Conservation (phyloP, 2,797 vertebrate genomes). For the Acrossocheilus wenchowensis region DNA sequence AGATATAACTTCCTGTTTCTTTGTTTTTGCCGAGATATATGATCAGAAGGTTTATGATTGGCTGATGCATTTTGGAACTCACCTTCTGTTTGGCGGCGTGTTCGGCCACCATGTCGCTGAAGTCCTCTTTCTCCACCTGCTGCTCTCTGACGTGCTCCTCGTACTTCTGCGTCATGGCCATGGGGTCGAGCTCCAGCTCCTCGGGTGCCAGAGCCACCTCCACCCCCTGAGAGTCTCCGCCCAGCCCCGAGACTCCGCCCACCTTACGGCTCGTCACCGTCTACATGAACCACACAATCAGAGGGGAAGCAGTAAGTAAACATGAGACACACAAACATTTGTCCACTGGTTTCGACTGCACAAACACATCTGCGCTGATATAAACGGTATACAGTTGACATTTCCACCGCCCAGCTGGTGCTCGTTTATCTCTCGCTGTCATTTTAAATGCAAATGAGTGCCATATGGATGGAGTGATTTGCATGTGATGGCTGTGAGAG, state of each 20-base stretch:
- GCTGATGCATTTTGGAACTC: not conserved
- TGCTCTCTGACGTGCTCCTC: slow-evolving; percentile 93
- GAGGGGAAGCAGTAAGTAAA: not conserved
- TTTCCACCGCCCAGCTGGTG: not conserved
- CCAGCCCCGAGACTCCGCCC: slow-evolving; percentile 60
- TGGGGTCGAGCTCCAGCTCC: slow-evolving; percentile 93
- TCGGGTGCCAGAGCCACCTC: slow-evolving; percentile 93
- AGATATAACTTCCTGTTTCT: not conserved
- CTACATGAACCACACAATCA: slow-evolving; percentile 63
- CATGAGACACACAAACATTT: not conserved
- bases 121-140: slow-evolving; percentile 96
- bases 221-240: slow-evolving; percentile 87
- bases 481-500: slow-evolving; percentile 23
- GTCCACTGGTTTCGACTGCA: not conserved
- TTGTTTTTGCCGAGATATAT: not conserved
- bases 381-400: not conserved
- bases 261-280: slow-evolving; percentile 84
- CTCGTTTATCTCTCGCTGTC: not conserved
- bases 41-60: not conserved
- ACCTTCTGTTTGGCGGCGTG: slow-evolving; percentile 97
- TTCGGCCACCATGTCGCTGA: slow-evolving; percentile 97
- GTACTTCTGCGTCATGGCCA: slow-evolving; percentile 97
- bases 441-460: slow-evolving; percentile 25
- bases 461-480: not conserved
- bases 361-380: not conserved